These are phyloP conservation scores for Acanthurus leucopareius DNA, from an alignment of 2,797 vertebrate genomes.

Conservation along the genomic window DNA sequence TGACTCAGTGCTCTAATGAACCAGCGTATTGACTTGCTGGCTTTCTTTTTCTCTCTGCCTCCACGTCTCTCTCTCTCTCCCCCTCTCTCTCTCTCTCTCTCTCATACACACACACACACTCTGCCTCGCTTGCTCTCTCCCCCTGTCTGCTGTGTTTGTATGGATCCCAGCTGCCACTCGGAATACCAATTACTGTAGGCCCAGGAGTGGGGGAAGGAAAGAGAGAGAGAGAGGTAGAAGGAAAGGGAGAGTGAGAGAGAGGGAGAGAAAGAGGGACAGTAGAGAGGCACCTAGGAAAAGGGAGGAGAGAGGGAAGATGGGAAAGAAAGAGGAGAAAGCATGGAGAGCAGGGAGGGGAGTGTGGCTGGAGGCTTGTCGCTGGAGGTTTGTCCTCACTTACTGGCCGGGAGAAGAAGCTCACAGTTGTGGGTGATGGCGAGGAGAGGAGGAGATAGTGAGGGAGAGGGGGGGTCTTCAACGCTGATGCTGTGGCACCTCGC, in stretches of 20 bases:
- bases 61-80: conserved; percentile 64
- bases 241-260: conserved; percentile 30
- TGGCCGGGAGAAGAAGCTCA: conserved; percentile 48
- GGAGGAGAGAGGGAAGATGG: conserved; percentile 23
- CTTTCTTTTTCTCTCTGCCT: conserved; percentile 69
- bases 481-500: conserved; percentile 51
- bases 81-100: conserved; percentile 53
- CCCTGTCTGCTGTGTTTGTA: conserved; percentile 86
- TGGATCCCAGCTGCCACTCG: conserved; percentile 89
- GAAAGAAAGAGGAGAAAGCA: conserved; percentile 21
- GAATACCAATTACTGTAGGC: conserved; percentile 89
- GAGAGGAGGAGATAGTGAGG: background rate
- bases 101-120: conserved; percentile 45
- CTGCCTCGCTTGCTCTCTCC: conserved; percentile 66
- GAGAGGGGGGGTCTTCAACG: conserved; percentile 22
- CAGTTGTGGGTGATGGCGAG: conserved; percentile 32
- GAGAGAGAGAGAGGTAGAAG: conserved; percentile 20
- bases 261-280: conserved; percentile 10
- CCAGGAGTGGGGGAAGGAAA: conserved; percentile 77
- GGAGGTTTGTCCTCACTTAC: conserved; percentile 47
- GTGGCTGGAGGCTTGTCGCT: conserved; percentile 11
- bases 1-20: conserved; percentile 91
- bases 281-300: conserved; percentile 15
- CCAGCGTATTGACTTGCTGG: conserved; percentile 90
- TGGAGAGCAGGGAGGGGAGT: conserved; percentile 16